These are phyloP conservation scores for Malurus alboscapulatus DNA, from an alignment of 2,113 vertebrate species.

Conservation along the genomic window DNA sequence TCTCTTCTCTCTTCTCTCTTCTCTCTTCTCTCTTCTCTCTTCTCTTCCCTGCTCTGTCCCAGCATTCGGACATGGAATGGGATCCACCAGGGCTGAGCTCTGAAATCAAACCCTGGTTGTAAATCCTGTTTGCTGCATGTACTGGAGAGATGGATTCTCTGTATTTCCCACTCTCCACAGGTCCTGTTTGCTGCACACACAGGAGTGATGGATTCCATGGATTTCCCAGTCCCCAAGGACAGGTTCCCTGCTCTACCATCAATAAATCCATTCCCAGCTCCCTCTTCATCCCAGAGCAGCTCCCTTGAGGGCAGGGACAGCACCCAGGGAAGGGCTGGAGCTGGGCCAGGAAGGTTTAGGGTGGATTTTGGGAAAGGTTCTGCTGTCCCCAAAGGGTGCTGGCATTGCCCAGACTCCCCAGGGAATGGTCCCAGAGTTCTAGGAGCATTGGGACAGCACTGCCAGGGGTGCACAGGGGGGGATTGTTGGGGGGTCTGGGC, in stretches of 20 bases:
- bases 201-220: not conserved
- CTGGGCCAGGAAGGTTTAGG: rapidly evolving
- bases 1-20: no score
- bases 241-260: not conserved
- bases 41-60: not conserved
- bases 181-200: not conserved
- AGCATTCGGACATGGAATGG: not conserved
- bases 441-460: rapidly evolving
- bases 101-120: not conserved
- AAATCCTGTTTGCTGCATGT: not conserved
- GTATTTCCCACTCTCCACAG: not conserved
- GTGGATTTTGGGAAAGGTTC: rapidly evolving
- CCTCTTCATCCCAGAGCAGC: not conserved
- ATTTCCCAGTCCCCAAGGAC: not conserved
- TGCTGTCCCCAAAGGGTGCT: not conserved
- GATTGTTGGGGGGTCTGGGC: not conserved
- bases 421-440: not conserved
- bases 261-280: not conserved
- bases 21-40: not conserved
- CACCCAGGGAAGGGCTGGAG: rapidly evolving
- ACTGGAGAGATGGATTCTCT: not conserved
- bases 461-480: not conserved
- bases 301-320: not conserved
- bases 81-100: not conserved
- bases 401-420: not conserved